Evolutionary conservation across 2,113 vertebrate species (phyloP), one percentile per base, ranked within the genome.

Genomic region (Nerophis lumbriciformis): DNA sequence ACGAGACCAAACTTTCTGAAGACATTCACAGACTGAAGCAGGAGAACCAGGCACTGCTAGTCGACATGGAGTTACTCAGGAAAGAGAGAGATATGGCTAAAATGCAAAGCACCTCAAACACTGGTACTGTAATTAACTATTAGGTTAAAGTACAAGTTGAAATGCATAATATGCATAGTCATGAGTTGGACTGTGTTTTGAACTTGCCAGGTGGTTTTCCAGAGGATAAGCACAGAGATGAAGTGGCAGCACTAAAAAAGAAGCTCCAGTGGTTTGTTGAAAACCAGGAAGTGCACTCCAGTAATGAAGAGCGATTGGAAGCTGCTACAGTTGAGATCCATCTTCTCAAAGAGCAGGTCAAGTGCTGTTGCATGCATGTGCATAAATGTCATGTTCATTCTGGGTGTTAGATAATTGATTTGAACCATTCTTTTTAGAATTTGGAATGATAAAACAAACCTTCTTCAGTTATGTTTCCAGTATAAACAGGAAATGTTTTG

Each of bases 241-340:
- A 98, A 83, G 84, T 96, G 8, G 35, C 44, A 6, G 78, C 77
- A 21, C 85, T 98, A 12, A 93, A 90, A 71, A 95, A 90, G 69
- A 89, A 92, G 68, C 86, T 97, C 65, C 92, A 92, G 59, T 95
- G 94, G 94, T 97, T 93, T 74, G 91, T 94, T 12, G 94, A 97
- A 87, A 97, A 99, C 81, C 95, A 97, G 83, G 91, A 94, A 50
- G 89, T 95, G 58, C 82, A 96, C 78, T 93, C 95, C 82, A 92
- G 86, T 89, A 94, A 98, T 61, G 87, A 93, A 36, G 68, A 69
- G 39, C 85, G 90, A 14, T 93, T 98, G 65, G 91, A 85, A 86
- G 87, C 92, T 48, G 94, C 95, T 61, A 92, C 86, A 67, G 82
- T 89, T 63, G 92, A 98, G 87, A 92, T 91, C 56, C 85, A 88